These are phyloP conservation scores for Lagopus leucura DNA, from an alignment of 2,113 vertebrate genomes.

Conservation along the genomic window DNA sequence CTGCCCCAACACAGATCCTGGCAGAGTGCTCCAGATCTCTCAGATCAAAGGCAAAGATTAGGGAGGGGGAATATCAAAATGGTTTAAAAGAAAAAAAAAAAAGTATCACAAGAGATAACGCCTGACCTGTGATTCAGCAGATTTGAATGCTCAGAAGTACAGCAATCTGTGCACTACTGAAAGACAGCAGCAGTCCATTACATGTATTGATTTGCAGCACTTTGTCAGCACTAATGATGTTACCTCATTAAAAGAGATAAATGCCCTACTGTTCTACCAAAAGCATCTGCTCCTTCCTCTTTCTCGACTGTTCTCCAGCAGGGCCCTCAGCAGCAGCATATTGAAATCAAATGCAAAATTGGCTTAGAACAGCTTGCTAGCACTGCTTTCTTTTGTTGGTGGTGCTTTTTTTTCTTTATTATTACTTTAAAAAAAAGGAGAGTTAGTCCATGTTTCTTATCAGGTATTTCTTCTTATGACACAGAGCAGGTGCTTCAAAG, in stretches of 20 bases:
- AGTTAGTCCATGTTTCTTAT: background rate
- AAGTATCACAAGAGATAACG: conserved; percentile 36
- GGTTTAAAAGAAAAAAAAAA: background rate
- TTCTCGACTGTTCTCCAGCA: conserved; percentile 48
- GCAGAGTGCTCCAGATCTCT: background rate
- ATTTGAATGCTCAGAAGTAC: conserved; percentile 40
- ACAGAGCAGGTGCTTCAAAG: background rate
- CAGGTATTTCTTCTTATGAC: background rate
- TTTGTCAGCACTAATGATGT: conserved; percentile 80
- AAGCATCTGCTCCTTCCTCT: conserved; percentile 77
- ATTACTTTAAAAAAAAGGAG: background rate
- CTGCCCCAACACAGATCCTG: background rate
- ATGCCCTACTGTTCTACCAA: conserved; percentile 75
- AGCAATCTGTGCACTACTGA: conserved; percentile 34
- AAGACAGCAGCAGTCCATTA: conserved; percentile 76
- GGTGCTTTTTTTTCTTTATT: background rate
- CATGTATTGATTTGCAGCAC: conserved; percentile 76
- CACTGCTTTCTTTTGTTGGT: conserved; percentile 3
- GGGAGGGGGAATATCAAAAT: background rate
- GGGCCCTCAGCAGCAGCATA: conserved; percentile 50
- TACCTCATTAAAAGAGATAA: conserved; percentile 85
- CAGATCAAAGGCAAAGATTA: conserved; percentile 32
- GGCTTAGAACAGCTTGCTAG: conserved; percentile 25
- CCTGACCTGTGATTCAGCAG: conserved; percentile 75
- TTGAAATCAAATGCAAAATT: conserved; percentile 59